A percentile compares a stretch with the other conserved stretches of the same genome.
Evolutionary conservation across 2,113 vertebrate genomes (phyloP).

Genomic region (Lophochroa leadbeateri): DNA sequence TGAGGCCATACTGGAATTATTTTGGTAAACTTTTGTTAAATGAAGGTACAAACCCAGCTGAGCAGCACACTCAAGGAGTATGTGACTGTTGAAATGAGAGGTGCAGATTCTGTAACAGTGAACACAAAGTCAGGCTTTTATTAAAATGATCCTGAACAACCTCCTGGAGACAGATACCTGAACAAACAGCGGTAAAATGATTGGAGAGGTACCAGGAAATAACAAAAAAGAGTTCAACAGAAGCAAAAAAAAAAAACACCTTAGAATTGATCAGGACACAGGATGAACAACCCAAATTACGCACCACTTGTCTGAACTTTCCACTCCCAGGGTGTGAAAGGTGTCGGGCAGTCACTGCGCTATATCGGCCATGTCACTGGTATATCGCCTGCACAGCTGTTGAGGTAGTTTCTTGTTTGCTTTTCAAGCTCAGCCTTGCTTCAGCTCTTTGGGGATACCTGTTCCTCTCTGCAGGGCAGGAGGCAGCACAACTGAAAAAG

Average conservation of each 20-base stretch:
- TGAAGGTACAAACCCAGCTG: neutral
- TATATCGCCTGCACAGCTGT: fast-evolving
- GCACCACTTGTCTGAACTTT: neutral
- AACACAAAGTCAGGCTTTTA: neutral
- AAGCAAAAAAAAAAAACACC: neutral
- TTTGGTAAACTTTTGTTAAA: neutral
- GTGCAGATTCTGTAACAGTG: neutral
- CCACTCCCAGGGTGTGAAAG: neutral
- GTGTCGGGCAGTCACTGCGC: neutral
- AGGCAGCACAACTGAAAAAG: neutral
- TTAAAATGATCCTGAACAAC: neutral
- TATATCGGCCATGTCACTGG: fast-evolving
- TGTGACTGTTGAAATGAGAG: neutral
- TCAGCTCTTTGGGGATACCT: neutral
- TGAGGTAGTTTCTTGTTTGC: neutral
- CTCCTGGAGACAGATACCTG: neutral
- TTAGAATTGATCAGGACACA: neutral
- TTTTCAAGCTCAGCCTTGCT: neutral
- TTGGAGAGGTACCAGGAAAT: neutral
- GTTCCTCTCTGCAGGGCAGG: neutral
- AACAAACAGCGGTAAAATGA: neutral
- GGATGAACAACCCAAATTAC: neutral
- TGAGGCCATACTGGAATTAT: neutral
- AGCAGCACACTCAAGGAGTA: neutral
- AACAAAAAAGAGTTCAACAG: neutral